phyloP scores from a whole-genome alignment of 2,113 vertebrate genomes.

The Oreotrochilus melanogaster region DNA sequence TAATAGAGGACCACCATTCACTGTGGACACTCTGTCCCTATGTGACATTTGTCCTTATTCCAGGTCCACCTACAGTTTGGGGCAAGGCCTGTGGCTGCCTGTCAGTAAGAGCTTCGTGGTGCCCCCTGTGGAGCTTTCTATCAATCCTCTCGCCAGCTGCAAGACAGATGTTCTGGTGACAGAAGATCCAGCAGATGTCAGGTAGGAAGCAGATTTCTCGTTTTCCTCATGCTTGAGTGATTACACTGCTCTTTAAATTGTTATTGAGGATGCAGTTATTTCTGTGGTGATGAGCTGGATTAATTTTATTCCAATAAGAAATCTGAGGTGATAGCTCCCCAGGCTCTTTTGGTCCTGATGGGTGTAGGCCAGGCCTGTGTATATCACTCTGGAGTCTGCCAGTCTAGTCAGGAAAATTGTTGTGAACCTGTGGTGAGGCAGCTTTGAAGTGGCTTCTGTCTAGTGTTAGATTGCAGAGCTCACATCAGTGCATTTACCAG shows the following conservation, averaged over 20 bases:
- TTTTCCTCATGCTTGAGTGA: neutral
- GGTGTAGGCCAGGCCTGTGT: neutral
- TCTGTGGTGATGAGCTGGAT: neutral
- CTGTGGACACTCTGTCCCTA: neutral
- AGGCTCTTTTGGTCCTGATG: neutral
- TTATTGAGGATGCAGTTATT: constrained; percentile 11
- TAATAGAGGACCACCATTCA: neutral
- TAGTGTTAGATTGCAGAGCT: neutral
- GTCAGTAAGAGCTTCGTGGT: constrained; percentile 99
- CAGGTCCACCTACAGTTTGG: constrained; percentile 97
- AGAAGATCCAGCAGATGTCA: constrained; percentile 95
- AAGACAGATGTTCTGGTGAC: constrained; percentile 97
- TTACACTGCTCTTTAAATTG: neutral
- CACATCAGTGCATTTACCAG: neutral
- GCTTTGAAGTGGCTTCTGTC: neutral
- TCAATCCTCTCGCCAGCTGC: constrained; percentile 97
- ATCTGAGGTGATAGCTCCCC: neutral
- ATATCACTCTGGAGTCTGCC: neutral
- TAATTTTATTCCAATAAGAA: neutral
- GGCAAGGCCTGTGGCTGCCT: constrained; percentile 96
- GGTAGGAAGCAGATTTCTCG: constrained; percentile 81
- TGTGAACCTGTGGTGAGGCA: neutral
- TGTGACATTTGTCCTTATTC: constrained; percentile 33
- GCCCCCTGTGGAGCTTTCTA: constrained; percentile 94
- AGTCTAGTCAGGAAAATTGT: neutral